Base-by-base conservation (phyloP, 2,888 invertebrate species). In the Steromphala cineraria region DNA sequence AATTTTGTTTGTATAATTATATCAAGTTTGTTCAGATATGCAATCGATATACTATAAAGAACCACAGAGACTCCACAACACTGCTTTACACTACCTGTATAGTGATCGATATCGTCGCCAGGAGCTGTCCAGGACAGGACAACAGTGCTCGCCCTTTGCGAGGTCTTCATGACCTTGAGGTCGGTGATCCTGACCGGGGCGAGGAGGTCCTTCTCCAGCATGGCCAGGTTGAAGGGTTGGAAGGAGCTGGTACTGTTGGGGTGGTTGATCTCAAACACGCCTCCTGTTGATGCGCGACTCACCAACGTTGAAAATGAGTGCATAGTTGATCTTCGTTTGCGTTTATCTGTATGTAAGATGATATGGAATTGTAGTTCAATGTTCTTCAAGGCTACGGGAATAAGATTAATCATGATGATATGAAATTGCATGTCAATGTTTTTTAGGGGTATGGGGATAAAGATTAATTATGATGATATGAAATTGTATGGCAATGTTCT, bases 41-140 rank as follows among this genome's bases (percentile, higher is more conserved):
- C 52, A 31, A 4, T 7, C 8, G 5, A 19, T 1, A 10, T 71
- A 75, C 75, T 8, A 13, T n/a, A 3, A 19, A 36, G 13, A 5
- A 46, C 4, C 46, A 46, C 28, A 62, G 8, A 24, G n/a, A 3
- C 1, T 17, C 28, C 4, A 17, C 3, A 5, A 62, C 28, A 24
- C 8, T 8, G 46, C 46, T 71, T 17, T 31, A 21, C 13, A 40
- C n/a, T 81, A 91, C 91, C 88, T 85, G 80, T 86, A 19, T 88
- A 89, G 13, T 82, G 75, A 67, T 91, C 90, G 8, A 86, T 28
- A 77, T 90, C 88, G 67, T 88, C 88, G 0, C 90, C 91, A 19
- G 90, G 86, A 0, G 90, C 89, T 15, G 89, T 89, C 87, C 89
- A 91, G 2, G 84, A 81, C 62, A 91, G 67, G 2, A 84, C 83